Base-by-base conservation (phyloP, 2,113 vertebrate species). In the Cochlearius cochlearius region DNA sequence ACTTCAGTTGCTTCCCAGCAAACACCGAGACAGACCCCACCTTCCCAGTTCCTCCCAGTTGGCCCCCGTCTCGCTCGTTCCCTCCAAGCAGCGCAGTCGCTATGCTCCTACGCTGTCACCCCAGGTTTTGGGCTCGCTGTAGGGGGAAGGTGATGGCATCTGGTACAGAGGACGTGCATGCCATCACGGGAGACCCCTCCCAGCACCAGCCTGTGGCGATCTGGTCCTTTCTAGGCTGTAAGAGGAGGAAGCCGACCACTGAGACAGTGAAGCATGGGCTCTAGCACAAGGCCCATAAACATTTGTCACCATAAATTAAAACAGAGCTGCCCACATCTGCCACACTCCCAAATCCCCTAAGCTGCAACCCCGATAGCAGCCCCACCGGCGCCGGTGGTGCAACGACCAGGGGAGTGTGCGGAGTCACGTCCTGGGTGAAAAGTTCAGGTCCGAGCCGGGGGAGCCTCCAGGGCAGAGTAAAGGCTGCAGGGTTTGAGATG, bases 321-420 rank as follows among this genome's bases (percentile, higher is more conserved):
- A 34, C 59, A 59, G 83, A 78, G 76, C 72, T 84, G 68, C 41
- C 75, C 13, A 8, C 1, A 3, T 64, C 79, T 80, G 82, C 86
- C 80, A 47, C 0, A 7, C 38, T 89, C 73, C 64, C 89, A 92
- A 56, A 91, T 74, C 38, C 55, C 68, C 72, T 78, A 64, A 96
- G 39, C 63, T 11, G 0, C 81, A 72, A 50, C 41, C 34, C 12
- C 0, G 1, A 27, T 12, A 77, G 63, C 63, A 67, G 94, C 47
- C 30, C 50, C 68, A 69, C 20, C 0, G 0, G 78, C 0, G 0
- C 59, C 0, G 0, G 63, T 41, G 32, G 50, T 72, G 63, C 75
- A 90, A 77, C 0, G 8, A 60, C 30, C 67, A 63, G 15, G 15
- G 27, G n/a, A 89, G 75, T 27, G 34, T 36, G 50, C 1, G 3